These are phyloP conservation scores for Nicator chloris DNA, from an alignment of 2,113 vertebrate species.

Conservation along the genomic window DNA sequence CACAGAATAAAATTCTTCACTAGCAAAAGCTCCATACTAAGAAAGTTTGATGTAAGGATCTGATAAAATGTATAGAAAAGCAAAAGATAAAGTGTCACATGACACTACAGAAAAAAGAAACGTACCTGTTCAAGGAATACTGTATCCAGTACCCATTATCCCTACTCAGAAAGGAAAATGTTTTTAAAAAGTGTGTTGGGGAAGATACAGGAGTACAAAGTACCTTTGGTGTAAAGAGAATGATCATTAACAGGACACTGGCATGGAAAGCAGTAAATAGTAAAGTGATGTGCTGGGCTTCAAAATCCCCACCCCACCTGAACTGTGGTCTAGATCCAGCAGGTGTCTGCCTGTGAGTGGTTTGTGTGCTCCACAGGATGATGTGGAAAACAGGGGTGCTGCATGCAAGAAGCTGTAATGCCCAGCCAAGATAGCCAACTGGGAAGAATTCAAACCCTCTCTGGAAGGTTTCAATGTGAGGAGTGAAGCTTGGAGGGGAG, in stretches of 20 bases:
- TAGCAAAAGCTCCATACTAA: background rate
- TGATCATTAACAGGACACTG: background rate
- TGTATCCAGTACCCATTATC: background rate
- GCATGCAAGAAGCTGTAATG: background rate
- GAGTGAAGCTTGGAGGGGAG: background rate
- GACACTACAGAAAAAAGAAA: background rate
- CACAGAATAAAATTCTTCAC: background rate
- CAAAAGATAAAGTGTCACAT: background rate
- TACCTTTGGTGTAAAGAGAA: background rate
- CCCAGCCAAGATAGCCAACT: background rate
- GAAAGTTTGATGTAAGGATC: background rate
- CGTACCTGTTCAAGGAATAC: background rate
- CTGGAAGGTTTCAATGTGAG: rapidly evolving
- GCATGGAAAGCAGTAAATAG: background rate
- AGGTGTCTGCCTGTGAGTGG: background rate
- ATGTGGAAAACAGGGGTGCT: background rate
- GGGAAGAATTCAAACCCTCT: background rate
- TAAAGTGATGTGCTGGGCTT: background rate
- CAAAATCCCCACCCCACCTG: background rate
- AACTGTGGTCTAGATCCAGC: background rate
- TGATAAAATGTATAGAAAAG: background rate
- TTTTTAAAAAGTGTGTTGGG: background rate
- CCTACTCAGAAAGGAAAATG: background rate
- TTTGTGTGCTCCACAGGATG: background rate
- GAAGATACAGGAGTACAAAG: background rate